Evolutionary conservation across 2,113 vertebrate genomes (phyloP).

Genomic region (Balaenoptera acutorostrata): DNA sequence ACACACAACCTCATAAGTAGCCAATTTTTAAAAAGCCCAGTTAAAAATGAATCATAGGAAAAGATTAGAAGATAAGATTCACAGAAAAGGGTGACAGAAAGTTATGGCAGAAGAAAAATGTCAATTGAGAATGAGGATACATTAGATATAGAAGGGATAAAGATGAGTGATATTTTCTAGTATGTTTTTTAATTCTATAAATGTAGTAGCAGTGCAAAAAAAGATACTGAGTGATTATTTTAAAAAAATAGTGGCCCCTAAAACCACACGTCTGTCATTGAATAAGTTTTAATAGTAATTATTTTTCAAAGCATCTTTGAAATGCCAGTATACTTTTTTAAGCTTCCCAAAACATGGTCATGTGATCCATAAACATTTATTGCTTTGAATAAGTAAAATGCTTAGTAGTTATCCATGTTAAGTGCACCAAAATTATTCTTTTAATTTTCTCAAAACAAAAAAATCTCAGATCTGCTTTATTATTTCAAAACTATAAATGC

Average conservation of each 20-base stretch:
- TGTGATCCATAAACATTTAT: slow-evolving; percentile 1
- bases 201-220: neutral
- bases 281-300: neutral
- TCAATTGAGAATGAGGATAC: neutral
- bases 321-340: slow-evolving; percentile 18
- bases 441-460: slow-evolving; percentile 18
- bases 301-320: slow-evolving; percentile 26
- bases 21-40: neutral
- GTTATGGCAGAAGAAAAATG: neutral
- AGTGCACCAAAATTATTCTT: slow-evolving; percentile 2
- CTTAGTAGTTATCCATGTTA: neutral
- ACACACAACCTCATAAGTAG: neutral
- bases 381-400: slow-evolving; percentile 7
- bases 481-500: slow-evolving; percentile 29
- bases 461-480: neutral
- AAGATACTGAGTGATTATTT: neutral
- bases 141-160: neutral
- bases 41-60: neutral
- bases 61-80: neutral
- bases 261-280: neutral
- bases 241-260: neutral
- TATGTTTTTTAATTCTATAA: slow-evolving; percentile 2
- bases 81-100: neutral
- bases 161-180: neutral
- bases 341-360: neutral